phyloP scores from a whole-genome alignment of 2,113 vertebrate species.

The Alligator sinensis region DNA sequence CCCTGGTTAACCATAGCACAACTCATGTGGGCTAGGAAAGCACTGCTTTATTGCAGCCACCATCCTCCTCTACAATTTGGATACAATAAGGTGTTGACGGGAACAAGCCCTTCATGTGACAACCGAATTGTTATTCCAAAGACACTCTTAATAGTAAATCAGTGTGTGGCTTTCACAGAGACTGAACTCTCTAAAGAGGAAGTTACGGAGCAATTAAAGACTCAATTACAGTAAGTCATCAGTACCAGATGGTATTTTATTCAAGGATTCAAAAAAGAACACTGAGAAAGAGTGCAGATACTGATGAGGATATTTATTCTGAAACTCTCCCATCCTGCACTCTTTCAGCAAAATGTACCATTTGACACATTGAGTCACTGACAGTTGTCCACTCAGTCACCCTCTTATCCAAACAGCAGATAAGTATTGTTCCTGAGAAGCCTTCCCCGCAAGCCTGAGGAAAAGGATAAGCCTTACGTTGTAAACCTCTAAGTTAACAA shows the following conservation, averaged over 20 bases:
- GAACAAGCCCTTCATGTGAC: neutral
- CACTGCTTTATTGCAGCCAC: neutral
- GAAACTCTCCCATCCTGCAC: slow-evolving; percentile 2
- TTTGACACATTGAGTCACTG: neutral
- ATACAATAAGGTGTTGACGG: neutral
- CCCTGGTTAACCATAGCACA: neutral
- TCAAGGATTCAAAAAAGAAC: slow-evolving; percentile 59
- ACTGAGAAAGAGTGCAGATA: slow-evolving; percentile 42
- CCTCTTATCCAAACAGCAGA: neutral
- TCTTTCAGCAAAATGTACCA: slow-evolving; percentile 8
- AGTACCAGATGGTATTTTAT: slow-evolving; percentile 71
- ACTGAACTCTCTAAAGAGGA: slow-evolving; percentile 62
- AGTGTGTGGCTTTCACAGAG: slow-evolving; percentile 33
- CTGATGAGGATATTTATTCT: slow-evolving; percentile 55
- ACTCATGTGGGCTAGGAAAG: slow-evolving; percentile 8
- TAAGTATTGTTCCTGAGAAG: neutral
- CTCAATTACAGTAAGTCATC: slow-evolving; percentile 68
- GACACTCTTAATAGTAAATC: slow-evolving; percentile 46
- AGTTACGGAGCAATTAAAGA: slow-evolving; percentile 69
- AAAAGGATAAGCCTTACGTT: neutral
- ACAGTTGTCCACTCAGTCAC: neutral
- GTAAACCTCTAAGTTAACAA: neutral
- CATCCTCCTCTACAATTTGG: neutral
- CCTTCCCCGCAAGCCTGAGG: neutral
- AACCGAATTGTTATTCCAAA: slow-evolving; percentile 34